A percentile compares a stretch with the other conserved stretches of the same genome.
These are phyloP conservation scores for Charadrius vociferus DNA, from an alignment of 2,113 vertebrate species.

Conservation along the genomic window DNA sequence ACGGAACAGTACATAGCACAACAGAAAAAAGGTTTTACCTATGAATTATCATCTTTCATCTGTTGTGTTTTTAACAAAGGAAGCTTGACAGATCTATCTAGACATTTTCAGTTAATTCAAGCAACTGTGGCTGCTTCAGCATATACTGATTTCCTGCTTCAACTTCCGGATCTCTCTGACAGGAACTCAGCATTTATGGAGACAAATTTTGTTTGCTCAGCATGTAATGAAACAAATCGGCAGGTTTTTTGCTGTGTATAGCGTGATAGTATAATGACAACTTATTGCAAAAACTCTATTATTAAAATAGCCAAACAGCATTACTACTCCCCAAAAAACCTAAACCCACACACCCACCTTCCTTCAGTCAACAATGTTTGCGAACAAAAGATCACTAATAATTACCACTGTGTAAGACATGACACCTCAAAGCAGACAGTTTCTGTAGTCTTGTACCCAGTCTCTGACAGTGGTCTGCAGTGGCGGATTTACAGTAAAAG, in stretches of 20 bases:
- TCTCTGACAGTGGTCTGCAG: background rate
- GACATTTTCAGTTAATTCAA: conserved; percentile 2
- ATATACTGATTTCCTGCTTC: conserved; percentile 39
- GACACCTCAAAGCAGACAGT: background rate
- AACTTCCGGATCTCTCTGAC: background rate
- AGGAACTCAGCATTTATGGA: background rate
- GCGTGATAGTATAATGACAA: background rate
- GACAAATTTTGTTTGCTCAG: conserved; percentile 11
- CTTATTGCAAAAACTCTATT: background rate
- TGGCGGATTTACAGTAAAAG: background rate
- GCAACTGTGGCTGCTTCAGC: conserved; percentile 10
- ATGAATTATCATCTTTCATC: background rate
- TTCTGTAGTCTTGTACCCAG: background rate
- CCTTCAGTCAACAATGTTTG: background rate
- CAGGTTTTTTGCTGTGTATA: background rate
- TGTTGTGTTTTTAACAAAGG: background rate
- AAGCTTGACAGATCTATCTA: background rate
- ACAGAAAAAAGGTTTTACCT: background rate
- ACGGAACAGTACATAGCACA: background rate
- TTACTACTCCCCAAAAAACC: background rate
- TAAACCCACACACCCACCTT: background rate
- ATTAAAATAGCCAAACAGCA: background rate
- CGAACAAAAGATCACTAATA: background rate
- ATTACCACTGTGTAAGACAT: background rate
- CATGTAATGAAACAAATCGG: background rate